Evolutionary conservation across 2,888 invertebrate species (phyloP).

Genomic region (Julus scandinavius): DNA sequence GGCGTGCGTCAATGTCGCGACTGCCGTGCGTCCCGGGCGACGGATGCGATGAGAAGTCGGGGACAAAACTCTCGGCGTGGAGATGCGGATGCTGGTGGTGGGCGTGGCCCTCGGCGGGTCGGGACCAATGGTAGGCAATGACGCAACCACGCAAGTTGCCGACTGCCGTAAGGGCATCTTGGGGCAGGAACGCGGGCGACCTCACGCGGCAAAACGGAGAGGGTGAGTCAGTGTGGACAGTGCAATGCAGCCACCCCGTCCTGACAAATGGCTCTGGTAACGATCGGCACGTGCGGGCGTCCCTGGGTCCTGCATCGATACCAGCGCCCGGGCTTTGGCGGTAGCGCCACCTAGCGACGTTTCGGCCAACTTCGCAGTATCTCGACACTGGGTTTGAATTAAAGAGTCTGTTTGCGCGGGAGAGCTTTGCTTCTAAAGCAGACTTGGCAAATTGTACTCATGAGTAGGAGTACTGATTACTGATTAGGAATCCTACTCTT

Average conservation of each 20-base stretch:
- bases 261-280: not conserved
- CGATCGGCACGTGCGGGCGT: not conserved
- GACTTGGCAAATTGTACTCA: not conserved
- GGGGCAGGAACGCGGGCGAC: not conserved
- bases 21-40: not conserved
- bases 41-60: not conserved
- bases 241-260: not conserved
- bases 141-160: not conserved
- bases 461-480: no score
- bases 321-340: slow-evolving; percentile 1
- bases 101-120: not conserved
- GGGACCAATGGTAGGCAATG: slow-evolving; percentile 2
- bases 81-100: slow-evolving; percentile 37
- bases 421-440: not conserved
- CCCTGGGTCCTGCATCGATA: slow-evolving; percentile 3
- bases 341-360: slow-evolving; percentile 29
- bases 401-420: no score
- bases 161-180: not conserved
- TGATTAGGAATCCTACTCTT: no score
- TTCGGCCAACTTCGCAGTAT: not conserved
- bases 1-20: not conserved
- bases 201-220: not conserved
- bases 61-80: not conserved
- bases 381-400: no score
- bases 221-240: not conserved